A percentile compares a stretch with the other conserved stretches of the same genome.
These are phyloP conservation scores for Luffia ferchaultella DNA, from an alignment of 2,888 invertebrate species.

Conservation along the genomic window DNA sequence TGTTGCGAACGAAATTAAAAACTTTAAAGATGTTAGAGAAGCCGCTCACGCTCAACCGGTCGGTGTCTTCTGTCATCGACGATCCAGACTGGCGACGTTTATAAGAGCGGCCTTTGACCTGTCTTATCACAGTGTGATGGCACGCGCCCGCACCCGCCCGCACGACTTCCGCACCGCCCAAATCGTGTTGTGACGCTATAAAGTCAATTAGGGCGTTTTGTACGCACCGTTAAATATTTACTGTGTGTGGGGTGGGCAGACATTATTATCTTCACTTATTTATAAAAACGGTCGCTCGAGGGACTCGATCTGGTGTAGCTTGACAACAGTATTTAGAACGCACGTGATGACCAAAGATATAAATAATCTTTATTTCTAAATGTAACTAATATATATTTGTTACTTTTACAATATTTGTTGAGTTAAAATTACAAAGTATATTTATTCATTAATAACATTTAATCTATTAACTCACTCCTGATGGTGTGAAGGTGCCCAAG, in stretches of 20 bases:
- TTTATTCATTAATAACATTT: no score
- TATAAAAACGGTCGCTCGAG: no score
- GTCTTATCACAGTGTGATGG: conserved; percentile 35
- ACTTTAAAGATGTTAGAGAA: background rate
- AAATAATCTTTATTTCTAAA: no score
- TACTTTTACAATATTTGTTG: no score
- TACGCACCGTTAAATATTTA: background rate
- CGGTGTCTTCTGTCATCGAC: background rate
- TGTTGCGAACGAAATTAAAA: conserved; percentile 20
- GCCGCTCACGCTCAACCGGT: background rate
- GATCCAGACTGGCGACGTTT: conserved; percentile 20
- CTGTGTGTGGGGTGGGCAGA: background rate
- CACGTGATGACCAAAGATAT: no score
- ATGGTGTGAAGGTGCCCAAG: no score
- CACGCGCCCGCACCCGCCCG: conserved; percentile 33
- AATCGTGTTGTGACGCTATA: background rate
- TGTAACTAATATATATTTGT: no score
- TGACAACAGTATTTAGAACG: no score
- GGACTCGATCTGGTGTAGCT: no score
- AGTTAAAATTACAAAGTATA: no score
- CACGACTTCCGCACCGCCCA: background rate
- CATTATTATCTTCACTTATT: background rate
- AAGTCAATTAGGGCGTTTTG: background rate
- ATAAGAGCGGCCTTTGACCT: conserved; percentile 51
- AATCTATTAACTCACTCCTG: no score